phyloP scores from a whole-genome alignment of 2,888 invertebrate species.

The Resseliella maxima region DNA sequence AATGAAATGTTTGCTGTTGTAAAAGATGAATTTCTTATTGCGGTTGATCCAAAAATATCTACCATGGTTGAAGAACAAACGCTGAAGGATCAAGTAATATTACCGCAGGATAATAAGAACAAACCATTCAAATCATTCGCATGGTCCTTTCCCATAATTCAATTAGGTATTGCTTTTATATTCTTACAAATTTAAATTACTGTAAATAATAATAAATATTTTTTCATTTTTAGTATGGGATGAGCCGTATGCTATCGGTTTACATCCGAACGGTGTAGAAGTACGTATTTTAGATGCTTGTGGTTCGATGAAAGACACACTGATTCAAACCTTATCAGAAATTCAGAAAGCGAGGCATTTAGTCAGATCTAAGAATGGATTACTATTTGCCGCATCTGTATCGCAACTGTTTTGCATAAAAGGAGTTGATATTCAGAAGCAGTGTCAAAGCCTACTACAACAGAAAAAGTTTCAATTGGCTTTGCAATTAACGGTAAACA shows the following conservation, averaged over 20 bases:
- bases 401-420: constrained; percentile 91
- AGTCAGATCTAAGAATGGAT: constrained; percentile 79
- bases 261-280: constrained; percentile 85
- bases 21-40: constrained; percentile 86
- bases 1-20: constrained; percentile 83
- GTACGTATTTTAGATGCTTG: constrained; percentile 87
- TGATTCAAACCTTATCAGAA: constrained; percentile 83
- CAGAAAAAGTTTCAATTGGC: constrained; percentile 96
- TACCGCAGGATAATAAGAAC: neutral
- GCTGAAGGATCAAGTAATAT: neutral
- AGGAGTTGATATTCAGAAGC: constrained; percentile 82
- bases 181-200: too few species aligned
- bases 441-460: constrained; percentile 84
- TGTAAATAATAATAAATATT: too few species aligned
- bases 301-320: constrained; percentile 69
- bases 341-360: constrained; percentile 80
- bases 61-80: constrained; percentile 68
- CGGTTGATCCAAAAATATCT: constrained; percentile 80
- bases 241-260: constrained; percentile 89
- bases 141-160: constrained; percentile 64
- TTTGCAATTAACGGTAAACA: constrained; percentile 89
- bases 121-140: constrained; percentile 60
- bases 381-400: constrained; percentile 86
- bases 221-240: constrained; percentile 79
- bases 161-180: neutral